Conservation (phyloP, 2,113 vertebrate genomes). For the Otocyon megalotis region DNA sequence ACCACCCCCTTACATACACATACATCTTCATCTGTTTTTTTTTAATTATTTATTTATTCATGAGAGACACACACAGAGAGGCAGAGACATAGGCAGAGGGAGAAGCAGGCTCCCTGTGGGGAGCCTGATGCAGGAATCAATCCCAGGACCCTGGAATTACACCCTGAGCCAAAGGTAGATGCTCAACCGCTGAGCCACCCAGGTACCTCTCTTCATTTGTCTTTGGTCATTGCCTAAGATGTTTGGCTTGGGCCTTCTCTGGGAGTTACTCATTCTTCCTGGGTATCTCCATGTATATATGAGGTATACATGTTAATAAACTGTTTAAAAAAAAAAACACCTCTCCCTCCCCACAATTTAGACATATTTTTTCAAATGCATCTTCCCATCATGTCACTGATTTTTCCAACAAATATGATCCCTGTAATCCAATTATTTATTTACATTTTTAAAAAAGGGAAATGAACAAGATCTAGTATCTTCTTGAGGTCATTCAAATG, state of each 20-base stretch:
- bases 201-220: too few relatives aligned
- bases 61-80: too few relatives aligned
- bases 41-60: too few relatives aligned
- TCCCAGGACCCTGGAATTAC: too few relatives aligned
- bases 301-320: not conserved
- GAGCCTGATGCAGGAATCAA: too few relatives aligned
- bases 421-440: not conserved
- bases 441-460: constrained; percentile 1
- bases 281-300: not conserved
- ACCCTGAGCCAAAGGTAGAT: too few relatives aligned
- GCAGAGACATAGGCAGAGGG: too few relatives aligned
- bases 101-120: too few relatives aligned
- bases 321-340: not conserved
- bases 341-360: not conserved
- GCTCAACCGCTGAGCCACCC: too few relatives aligned
- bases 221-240: not conserved
- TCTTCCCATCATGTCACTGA: not conserved
- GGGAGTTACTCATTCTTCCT: not conserved
- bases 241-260: not conserved
- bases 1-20: not conserved
- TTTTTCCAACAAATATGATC: not conserved
- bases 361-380: not conserved
- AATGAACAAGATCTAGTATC: not conserved
- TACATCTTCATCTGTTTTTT: too few relatives aligned
- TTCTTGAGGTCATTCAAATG: not conserved